These are phyloP conservation scores for Phyllostomus discolor DNA, from an alignment of 2,113 vertebrate species.

Conservation along the genomic window DNA sequence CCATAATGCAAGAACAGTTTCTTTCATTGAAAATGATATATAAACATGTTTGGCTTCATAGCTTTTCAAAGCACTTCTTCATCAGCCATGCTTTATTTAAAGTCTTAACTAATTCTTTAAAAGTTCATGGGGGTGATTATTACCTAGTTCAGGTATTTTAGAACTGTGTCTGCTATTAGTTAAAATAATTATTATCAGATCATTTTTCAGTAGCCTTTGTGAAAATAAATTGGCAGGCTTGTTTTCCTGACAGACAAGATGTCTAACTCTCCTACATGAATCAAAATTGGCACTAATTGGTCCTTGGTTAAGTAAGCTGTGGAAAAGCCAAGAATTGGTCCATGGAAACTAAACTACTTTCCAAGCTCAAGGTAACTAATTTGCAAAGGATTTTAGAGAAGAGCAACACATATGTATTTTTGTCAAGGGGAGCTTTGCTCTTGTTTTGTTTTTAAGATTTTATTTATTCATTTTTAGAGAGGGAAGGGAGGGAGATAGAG, in stretches of 20 bases:
- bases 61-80: slow-evolving; percentile 43
- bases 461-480: too few relatives aligned
- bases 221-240: slow-evolving; percentile 55
- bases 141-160: slow-evolving; percentile 38
- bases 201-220: slow-evolving; percentile 48
- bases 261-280: slow-evolving; percentile 46
- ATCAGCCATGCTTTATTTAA: slow-evolving; percentile 50
- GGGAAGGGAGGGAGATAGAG: too few relatives aligned
- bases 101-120: slow-evolving; percentile 51
- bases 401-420: slow-evolving; percentile 33
- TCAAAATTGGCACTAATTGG: slow-evolving; percentile 56
- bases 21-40: slow-evolving; percentile 44
- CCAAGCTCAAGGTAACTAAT: slow-evolving; percentile 45
- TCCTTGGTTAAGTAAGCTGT: slow-evolving; percentile 37
- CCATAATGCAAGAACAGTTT: slow-evolving; percentile 24
- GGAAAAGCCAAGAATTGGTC: slow-evolving; percentile 41
- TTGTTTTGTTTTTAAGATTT: too few relatives aligned
- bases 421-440: slow-evolving; percentile 29
- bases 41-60: slow-evolving; percentile 50
- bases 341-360: slow-evolving; percentile 22
- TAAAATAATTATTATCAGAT: slow-evolving; percentile 52
- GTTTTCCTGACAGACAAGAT: slow-evolving; percentile 53
- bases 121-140: slow-evolving; percentile 42
- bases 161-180: background rate
- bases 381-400: slow-evolving; percentile 36